Evolutionary conservation across 2,888 invertebrate species (phyloP).

Genomic region (Cancer borealis): DNA sequence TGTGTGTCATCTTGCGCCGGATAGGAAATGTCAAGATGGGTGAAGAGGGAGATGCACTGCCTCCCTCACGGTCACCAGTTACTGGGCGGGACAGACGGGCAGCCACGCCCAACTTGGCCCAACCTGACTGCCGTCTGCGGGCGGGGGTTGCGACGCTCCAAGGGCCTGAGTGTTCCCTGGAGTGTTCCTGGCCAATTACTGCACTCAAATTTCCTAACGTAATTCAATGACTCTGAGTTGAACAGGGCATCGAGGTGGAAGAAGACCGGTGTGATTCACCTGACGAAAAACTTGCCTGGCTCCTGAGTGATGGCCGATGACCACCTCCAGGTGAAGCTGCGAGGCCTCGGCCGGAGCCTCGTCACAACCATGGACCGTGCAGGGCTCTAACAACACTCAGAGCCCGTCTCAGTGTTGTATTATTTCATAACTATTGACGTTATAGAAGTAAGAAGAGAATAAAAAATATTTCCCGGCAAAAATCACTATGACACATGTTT

Average conservation of each 20-base stretch:
- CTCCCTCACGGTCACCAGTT: background rate
- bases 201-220: background rate
- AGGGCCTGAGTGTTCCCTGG: background rate
- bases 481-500: background rate
- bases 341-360: background rate
- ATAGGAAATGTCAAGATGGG: background rate
- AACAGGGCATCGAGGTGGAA: background rate
- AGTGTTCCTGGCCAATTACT: background rate
- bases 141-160: background rate
- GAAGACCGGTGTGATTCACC: conserved; percentile 4
- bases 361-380: background rate
- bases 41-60: background rate
- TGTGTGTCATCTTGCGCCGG: background rate
- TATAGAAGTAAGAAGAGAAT: background rate
- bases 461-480: background rate
- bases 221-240: background rate
- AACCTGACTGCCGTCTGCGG: background rate
- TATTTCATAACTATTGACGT: background rate
- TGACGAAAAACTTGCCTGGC: conserved; percentile 11
- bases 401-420: background rate
- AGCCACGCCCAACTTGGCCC: background rate
- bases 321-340: background rate
- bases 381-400: background rate
- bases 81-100: background rate
- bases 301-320: background rate